Evolutionary conservation across 2,888 invertebrate genomes (phyloP).

Genomic region (Epinotia nisella): DNA sequence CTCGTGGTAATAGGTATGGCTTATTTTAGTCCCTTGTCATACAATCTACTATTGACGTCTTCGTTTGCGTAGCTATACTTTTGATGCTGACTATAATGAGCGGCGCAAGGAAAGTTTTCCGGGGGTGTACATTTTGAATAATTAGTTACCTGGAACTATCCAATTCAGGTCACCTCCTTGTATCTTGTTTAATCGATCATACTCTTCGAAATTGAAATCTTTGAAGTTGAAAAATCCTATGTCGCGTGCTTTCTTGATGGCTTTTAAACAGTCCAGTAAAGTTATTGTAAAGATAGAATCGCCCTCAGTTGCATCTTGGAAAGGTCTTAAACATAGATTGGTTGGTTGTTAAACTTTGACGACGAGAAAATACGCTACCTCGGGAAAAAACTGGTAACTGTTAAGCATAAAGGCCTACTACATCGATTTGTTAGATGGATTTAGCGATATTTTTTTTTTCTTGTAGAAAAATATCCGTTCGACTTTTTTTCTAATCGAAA

Average conservation of each 20-base stretch:
- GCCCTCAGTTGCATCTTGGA: slow-evolving; percentile 93
- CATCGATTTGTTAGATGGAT: no score
- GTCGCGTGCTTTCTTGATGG: slow-evolving; percentile 88
- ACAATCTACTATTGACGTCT: no score
- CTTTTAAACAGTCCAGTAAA: slow-evolving; percentile 85
- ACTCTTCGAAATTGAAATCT: slow-evolving; percentile 93
- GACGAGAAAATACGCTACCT: no score
- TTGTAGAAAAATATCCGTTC: no score
- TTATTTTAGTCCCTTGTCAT: no score
- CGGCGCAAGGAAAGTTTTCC: not conserved
- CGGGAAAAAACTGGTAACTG: no score
- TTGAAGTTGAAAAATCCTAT: slow-evolving; percentile 92
- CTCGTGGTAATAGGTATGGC: no score
- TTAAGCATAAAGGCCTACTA: no score
- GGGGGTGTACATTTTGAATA: not conserved
- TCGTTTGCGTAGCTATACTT: no score
- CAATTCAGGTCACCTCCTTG: slow-evolving; percentile 96
- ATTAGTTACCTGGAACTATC: slow-evolving; percentile 90
- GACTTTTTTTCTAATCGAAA: no score
- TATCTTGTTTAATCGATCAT: slow-evolving; percentile 91
- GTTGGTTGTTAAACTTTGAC: not conserved
- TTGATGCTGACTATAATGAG: not conserved
- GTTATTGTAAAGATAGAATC: slow-evolving; percentile 89
- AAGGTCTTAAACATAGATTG: slow-evolving; percentile 70
- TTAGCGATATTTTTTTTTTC: no score